phyloP scores from a whole-genome alignment of 2,797 vertebrate genomes.

The Podarcis siculus region DNA sequence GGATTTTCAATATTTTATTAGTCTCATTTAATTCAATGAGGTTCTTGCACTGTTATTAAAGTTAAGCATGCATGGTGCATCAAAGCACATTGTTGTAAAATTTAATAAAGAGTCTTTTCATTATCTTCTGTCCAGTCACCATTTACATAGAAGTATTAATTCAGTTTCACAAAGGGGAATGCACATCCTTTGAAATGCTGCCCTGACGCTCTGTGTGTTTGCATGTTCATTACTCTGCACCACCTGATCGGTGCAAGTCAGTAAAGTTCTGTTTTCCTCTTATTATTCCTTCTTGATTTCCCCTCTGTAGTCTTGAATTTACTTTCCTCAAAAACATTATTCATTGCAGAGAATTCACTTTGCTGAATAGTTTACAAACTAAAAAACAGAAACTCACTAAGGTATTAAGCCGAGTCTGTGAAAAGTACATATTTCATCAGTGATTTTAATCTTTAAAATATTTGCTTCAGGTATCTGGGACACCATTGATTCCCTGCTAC shows the following conservation, averaged over 20 bases:
- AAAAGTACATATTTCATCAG: conserved; percentile 55
- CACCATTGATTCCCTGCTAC: conserved; percentile 50
- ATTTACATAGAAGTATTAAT: conserved; percentile 43
- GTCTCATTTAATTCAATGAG: background rate
- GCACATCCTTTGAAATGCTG: conserved; percentile 26
- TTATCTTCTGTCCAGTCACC: conserved; percentile 54
- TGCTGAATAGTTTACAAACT: conserved; percentile 47
- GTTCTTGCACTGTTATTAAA: background rate
- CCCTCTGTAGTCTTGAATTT: conserved; percentile 31
- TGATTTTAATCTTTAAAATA: conserved; percentile 67
- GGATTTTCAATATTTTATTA: conserved; percentile 9
- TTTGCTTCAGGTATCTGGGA: conserved; percentile 51
- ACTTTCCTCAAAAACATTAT: conserved; percentile 49
- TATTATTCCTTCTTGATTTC: conserved; percentile 48
- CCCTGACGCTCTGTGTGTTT: conserved; percentile 31
- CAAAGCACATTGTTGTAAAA: conserved; percentile 14
- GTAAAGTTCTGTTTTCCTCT: conserved; percentile 43
- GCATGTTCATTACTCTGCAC: conserved; percentile 44
- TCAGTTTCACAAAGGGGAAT: conserved; percentile 41
- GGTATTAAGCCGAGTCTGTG: conserved; percentile 47
- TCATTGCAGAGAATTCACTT: conserved; percentile 33
- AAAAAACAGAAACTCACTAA: conserved; percentile 41
- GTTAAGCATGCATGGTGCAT: background rate
- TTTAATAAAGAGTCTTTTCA: conserved; percentile 61
- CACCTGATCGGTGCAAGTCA: conserved; percentile 58